A percentile compares a stretch with the other conserved stretches of the same genome.
These are phyloP conservation scores for Gasterosteus nipponicus DNA, from an alignment of 2,113 vertebrate species.

Conservation along the genomic window DNA sequence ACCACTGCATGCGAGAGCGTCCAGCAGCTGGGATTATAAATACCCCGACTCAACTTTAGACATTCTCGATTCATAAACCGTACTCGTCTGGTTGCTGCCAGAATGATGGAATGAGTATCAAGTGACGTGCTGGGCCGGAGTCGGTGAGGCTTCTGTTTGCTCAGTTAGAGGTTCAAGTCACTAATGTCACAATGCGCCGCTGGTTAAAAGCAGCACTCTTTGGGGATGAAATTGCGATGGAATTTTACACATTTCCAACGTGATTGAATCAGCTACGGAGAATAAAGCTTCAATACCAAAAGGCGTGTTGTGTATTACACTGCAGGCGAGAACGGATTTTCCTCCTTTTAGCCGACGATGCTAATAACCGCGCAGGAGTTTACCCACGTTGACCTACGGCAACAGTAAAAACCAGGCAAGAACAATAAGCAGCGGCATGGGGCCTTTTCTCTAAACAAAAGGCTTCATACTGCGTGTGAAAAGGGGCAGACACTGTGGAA, in stretches of 20 bases:
- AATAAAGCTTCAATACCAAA: constrained; percentile 8
- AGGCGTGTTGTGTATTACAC: constrained; percentile 6
- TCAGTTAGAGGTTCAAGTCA: background rate
- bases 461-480: constrained; percentile 34
- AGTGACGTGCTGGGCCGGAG: constrained; percentile 26
- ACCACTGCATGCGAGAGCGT: constrained; percentile 38
- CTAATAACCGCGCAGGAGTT: constrained; percentile 31
- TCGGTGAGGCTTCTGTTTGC: constrained; percentile 18
- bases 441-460: constrained; percentile 51
- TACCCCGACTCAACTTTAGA: constrained; percentile 57
- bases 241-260: constrained; percentile 9
- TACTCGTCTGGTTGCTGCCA: constrained; percentile 38
- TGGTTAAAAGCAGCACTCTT: constrained; percentile 9
- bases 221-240: background rate
- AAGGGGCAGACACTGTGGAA: constrained; percentile 14
- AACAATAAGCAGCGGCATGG: background rate
- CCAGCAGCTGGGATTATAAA: constrained; percentile 68
- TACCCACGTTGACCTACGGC: constrained; percentile 47
- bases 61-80: constrained; percentile 29
- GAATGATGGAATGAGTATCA: constrained; percentile 42
- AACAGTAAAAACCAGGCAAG: constrained; percentile 29
- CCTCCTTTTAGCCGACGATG: background rate
- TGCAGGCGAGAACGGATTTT: constrained; percentile 30
- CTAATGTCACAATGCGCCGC: background rate
- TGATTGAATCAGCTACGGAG: constrained; percentile 21